Evolutionary conservation across 92 coral and sea anemone genomes (phyloP), one percentile per base, ranked within the genome.

Genomic region (Porites rus): DNA sequence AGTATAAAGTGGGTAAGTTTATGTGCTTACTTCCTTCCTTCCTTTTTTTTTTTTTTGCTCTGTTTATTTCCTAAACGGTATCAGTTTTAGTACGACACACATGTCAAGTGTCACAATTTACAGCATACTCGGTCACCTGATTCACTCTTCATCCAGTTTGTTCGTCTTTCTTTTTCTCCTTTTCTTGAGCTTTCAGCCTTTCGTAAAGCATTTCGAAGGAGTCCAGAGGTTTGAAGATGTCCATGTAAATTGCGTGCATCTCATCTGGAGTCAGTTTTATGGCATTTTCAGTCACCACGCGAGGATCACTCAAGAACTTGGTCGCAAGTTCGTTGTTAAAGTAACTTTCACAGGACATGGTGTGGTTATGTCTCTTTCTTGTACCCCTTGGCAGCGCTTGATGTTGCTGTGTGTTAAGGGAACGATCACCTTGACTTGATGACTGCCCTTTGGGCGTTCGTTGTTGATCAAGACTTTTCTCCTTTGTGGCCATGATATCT

Each of bases 211-310:
- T 7, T 63, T 63, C 22, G 67, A 63, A 16, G 67, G 1, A 63
- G 19, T 63, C 67, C 67, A 63, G 19, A 63, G 67, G 67, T 63
- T 63, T 63, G 67, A 63, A 21, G 4, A 63, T 63, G 20, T 63
- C 67, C 67, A 63, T 2, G 19, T 63, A 21, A 63, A 63, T 63
- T 1, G 67, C 17, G 0, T 63, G 17, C 67, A 63, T 63, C 67
- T 63, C 67, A n/a, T 63, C 67, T 11, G 17, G 67, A 6, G 67
- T 16, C 4, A 63, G 67, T 7, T 63, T n/a, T 7, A 7, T 14
- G 67, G 67, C 67, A 63, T 63, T 63, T 63, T 63, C 67, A 11
- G n/a, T 18, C 19, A 63, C 22, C 67, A 63, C 67, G n/a, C 67
- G 67, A n/a, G 67, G 67, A 63, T 63, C 67, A 7, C 20, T 63